Conservation (phyloP, 2,888 invertebrate species). For the Leptodirus hochenwartii region DNA sequence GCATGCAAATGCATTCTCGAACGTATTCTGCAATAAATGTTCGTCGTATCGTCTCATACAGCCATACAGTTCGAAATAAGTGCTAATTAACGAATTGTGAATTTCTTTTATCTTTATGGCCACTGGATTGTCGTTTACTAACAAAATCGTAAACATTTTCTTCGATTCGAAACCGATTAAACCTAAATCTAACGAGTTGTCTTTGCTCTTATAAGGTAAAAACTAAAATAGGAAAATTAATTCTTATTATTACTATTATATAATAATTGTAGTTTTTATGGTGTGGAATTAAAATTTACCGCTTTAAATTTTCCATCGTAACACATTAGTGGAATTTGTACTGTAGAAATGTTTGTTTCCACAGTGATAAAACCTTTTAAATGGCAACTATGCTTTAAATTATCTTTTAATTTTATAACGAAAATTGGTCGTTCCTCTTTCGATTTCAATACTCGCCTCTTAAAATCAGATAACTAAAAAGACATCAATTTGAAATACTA, state of each 20-base stretch:
- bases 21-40: slow-evolving; percentile 22
- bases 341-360: slow-evolving; percentile 55
- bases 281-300: slow-evolving; percentile 24
- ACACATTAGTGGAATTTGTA: slow-evolving; percentile 48
- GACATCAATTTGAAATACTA: slow-evolving; percentile 8
- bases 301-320: slow-evolving; percentile 52
- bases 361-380: slow-evolving; percentile 44
- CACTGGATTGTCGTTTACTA: slow-evolving; percentile 61
- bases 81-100: slow-evolving; percentile 39
- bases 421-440: slow-evolving; percentile 38
- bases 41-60: slow-evolving; percentile 33
- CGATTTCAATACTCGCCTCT: slow-evolving; percentile 37
- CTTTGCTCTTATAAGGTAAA: slow-evolving; percentile 24
- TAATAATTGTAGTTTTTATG: too few relatives aligned
- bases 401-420: slow-evolving; percentile 34
- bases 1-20: slow-evolving; percentile 25
- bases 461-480: slow-evolving; percentile 39
- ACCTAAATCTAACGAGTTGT: slow-evolving; percentile 39
- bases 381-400: slow-evolving; percentile 33
- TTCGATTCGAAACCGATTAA: slow-evolving; percentile 42
- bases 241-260: background rate
- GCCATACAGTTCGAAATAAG: slow-evolving; percentile 39
- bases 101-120: slow-evolving; percentile 41
- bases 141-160: slow-evolving; percentile 50
- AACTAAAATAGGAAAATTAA: slow-evolving; percentile 17